phyloP scores from a whole-genome alignment of 2,113 vertebrate genomes.

The Nymphicus hollandicus region DNA sequence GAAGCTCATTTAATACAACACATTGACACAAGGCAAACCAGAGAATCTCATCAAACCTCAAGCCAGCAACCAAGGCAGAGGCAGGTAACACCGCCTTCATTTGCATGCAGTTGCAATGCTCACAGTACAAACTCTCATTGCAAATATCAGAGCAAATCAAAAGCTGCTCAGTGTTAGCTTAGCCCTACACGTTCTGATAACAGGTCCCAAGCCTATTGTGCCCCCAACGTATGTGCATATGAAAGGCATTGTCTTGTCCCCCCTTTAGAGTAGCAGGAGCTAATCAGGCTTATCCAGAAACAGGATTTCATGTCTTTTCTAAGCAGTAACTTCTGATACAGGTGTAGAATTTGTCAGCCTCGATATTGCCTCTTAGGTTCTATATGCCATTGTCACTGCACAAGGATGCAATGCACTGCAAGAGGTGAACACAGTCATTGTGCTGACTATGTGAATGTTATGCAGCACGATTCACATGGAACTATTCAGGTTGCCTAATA shows the following conservation, averaged over 20 bases:
- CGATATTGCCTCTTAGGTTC: background rate
- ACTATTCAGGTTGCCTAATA: rapidly evolving
- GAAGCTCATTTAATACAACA: background rate
- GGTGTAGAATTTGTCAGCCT: background rate
- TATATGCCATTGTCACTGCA: background rate
- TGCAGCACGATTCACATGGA: rapidly evolving
- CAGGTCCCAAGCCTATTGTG: background rate
- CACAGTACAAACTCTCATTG: background rate
- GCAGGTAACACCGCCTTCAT: background rate
- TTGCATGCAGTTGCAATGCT: background rate
- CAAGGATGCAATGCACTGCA: background rate
- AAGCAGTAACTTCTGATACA: background rate
- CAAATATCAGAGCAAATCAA: slow-evolving; percentile 13
- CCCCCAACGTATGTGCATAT: rapidly evolving
- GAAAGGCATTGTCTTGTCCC: background rate
- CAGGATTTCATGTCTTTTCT: background rate
- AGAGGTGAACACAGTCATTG: background rate
- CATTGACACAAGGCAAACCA: background rate
- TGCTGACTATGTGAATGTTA: rapidly evolving
- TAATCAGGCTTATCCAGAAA: background rate
- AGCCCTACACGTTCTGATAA: background rate
- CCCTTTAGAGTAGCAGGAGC: background rate
- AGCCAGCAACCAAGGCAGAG: background rate
- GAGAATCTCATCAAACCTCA: background rate
- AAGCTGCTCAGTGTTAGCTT: background rate